These are phyloP conservation scores for Serranus cabrilla DNA, from an alignment of 2,797 vertebrate species.

Conservation along the genomic window DNA sequence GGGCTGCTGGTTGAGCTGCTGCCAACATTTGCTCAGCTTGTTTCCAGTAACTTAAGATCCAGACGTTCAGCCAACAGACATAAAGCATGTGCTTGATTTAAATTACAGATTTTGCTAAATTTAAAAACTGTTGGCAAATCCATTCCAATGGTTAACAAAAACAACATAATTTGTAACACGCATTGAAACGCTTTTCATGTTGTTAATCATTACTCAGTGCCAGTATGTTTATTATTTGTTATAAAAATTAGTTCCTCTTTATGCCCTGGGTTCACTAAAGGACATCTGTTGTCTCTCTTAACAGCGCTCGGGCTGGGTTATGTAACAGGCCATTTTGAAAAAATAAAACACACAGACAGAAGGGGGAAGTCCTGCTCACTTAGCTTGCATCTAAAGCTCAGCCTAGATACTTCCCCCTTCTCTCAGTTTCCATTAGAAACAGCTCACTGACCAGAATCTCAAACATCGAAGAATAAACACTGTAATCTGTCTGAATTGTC, in stretches of 20 bases:
- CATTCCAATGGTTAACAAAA: too few species aligned
- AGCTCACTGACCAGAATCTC: slow-evolving; percentile 62
- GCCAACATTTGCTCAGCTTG: too few species aligned
- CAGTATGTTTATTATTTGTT: slow-evolving; percentile 4
- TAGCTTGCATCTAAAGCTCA: slow-evolving; percentile 58
- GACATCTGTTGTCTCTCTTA: slow-evolving; percentile 60
- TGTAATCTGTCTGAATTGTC: slow-evolving; percentile 42
- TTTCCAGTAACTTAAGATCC: too few species aligned
- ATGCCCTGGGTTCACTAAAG: slow-evolving; percentile 58
- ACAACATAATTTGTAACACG: too few species aligned
- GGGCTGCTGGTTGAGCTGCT: too few species aligned
- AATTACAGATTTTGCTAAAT: too few species aligned
- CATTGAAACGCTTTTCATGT: not conserved
- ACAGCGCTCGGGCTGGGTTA: slow-evolving; percentile 68
- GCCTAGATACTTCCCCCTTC: slow-evolving; percentile 68
- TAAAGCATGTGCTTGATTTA: too few species aligned
- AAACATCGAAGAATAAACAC: slow-evolving; percentile 46
- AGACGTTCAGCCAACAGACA: too few species aligned
- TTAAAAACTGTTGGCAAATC: too few species aligned
- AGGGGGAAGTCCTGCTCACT: slow-evolving; percentile 70
- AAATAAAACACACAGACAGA: slow-evolving; percentile 22
- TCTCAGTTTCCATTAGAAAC: slow-evolving; percentile 52
- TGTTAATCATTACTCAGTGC: slow-evolving; percentile 5
- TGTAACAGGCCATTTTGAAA: slow-evolving; percentile 71
- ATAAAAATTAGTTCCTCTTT: slow-evolving; percentile 25